Evolutionary conservation across 2,113 vertebrate genomes (phyloP).

Genomic region (Tragelaphus imberbis): DNA sequence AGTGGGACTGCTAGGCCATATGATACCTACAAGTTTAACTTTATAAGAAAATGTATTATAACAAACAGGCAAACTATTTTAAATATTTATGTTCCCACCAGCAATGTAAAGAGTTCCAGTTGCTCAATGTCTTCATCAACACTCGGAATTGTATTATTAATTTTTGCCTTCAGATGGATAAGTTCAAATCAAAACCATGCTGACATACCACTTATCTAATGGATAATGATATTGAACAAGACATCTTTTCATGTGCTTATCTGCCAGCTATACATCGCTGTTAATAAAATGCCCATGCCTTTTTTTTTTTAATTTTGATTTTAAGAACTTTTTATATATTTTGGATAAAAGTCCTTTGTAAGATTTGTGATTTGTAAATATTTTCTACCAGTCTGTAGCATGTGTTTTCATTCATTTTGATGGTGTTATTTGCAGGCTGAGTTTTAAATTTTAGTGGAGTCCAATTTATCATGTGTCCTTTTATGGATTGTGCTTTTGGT

Average conservation of each 20-base stretch:
- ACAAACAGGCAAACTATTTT: background rate
- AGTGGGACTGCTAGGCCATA: background rate
- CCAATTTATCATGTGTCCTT: background rate
- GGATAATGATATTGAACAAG: background rate
- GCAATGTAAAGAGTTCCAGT: background rate
- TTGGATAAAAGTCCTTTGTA: background rate
- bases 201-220: background rate
- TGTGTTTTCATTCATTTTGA: background rate
- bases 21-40: background rate
- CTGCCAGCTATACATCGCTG: background rate
- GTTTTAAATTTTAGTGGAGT: background rate
- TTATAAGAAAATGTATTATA: background rate
- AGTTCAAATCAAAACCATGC: background rate
- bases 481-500: background rate
- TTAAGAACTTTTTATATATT: background rate
- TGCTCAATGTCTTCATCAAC: background rate
- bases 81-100: background rate
- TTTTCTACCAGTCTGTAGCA: background rate
- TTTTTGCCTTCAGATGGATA: background rate
- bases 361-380: background rate
- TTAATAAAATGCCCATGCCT: background rate
- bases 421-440: background rate
- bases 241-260: background rate
- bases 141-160: background rate
- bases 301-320: background rate